phyloP scores from a whole-genome alignment of 1,140 invertebrate species.

The Liolophura sinensis region DNA sequence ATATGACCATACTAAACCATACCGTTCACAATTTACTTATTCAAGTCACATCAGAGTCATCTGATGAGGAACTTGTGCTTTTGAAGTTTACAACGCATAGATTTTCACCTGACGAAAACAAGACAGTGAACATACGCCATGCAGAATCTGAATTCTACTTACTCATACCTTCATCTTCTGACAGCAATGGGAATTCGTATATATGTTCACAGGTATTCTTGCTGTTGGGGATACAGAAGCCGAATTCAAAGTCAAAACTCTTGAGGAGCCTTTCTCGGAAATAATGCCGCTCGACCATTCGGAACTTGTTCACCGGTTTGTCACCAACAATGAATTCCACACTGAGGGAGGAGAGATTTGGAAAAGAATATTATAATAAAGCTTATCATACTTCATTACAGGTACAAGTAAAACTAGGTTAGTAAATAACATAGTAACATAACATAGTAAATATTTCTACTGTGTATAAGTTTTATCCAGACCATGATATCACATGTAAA shows the following conservation, averaged over 20 bases:
- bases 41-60: neutral
- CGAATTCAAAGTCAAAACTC: conserved; percentile 99
- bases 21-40: too few species aligned
- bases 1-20: too few species aligned
- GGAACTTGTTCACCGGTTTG: conserved; percentile 89
- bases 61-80: neutral
- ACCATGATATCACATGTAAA: too few species aligned
- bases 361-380: too few species aligned
- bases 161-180: conserved; percentile 79
- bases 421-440: too few species aligned
- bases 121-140: too few species aligned
- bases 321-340: conserved; percentile 96
- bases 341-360: conserved; percentile 60
- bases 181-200: conserved; percentile 94
- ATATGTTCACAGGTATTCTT: conserved; percentile 98
- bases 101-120: too few species aligned
- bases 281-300: conserved; percentile 98
- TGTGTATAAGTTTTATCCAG: too few species aligned
- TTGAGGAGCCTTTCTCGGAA: conserved; percentile 93
- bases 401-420: too few species aligned
- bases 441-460: too few species aligned
- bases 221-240: conserved; percentile 97
- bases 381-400: too few species aligned
- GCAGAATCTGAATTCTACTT: neutral
- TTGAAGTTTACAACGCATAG: neutral